phyloP scores from a whole-genome alignment of 2,888 invertebrate genomes.

The Melanostoma mellinum region DNA sequence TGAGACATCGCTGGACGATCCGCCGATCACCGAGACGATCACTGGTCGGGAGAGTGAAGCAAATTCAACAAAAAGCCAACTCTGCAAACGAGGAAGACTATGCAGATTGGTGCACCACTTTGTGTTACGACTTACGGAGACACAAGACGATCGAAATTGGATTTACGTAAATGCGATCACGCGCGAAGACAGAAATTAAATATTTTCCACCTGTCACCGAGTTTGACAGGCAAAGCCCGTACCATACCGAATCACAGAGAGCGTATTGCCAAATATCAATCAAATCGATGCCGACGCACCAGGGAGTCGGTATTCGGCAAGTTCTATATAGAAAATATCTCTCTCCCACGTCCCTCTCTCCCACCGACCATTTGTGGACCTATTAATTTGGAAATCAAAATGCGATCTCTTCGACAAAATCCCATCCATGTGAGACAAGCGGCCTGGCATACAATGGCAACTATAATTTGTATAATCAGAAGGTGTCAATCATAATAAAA shows the following conservation, averaged over 20 bases:
- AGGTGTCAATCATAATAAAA: slow-evolving; percentile 74
- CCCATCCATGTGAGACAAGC: neutral
- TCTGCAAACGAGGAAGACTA: neutral
- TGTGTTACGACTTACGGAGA: neutral
- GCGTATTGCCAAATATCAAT: slow-evolving; percentile 61
- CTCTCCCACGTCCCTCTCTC: slow-evolving; percentile 19
- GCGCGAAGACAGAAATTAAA: slow-evolving; percentile 53
- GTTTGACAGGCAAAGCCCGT: slow-evolving; percentile 52
- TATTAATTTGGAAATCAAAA: slow-evolving; percentile 80
- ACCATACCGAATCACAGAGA: slow-evolving; percentile 46
- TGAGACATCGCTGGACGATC: slow-evolving; percentile 62
- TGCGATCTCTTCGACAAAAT: slow-evolving; percentile 50
- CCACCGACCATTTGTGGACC: slow-evolving; percentile 74
- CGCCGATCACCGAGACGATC: slow-evolving; percentile 7
- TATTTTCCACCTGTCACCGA: slow-evolving; percentile 61
- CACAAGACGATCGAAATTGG: slow-evolving; percentile 51
- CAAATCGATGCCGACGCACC: slow-evolving; percentile 52
- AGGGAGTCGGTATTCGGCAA: neutral
- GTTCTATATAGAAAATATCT: neutral
- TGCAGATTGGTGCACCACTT: slow-evolving; percentile 32
- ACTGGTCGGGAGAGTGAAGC: too few species aligned
- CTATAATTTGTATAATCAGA: slow-evolving; percentile 73
- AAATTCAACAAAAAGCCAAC: neutral
- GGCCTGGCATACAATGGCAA: slow-evolving; percentile 52
- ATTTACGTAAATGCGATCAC: slow-evolving; percentile 63